These are phyloP conservation scores for Magallana nippona DNA, from an alignment of 2,888 invertebrate species.

Conservation along the genomic window DNA sequence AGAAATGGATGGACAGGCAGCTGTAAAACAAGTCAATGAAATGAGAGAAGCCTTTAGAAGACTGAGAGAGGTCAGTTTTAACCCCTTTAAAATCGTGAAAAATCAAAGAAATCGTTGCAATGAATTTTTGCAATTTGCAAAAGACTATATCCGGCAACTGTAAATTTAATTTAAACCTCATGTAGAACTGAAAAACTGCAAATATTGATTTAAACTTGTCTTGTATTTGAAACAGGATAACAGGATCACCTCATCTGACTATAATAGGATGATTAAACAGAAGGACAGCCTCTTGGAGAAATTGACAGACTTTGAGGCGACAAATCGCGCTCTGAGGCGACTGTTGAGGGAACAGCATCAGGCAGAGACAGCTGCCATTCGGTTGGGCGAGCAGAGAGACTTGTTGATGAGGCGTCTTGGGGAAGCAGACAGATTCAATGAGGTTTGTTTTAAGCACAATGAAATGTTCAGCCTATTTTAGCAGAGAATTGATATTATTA, in stretches of 20 bases:
- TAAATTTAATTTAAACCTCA: too few species aligned
- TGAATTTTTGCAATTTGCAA: too few species aligned
- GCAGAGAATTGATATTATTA: too few species aligned
- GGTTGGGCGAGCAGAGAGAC: conserved; percentile 76
- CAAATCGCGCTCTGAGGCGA: conserved; percentile 74
- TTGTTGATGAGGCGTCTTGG: conserved; percentile 74
- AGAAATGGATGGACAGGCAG: conserved; percentile 79
- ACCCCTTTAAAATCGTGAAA: not conserved
- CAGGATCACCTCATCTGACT: conserved; percentile 66
- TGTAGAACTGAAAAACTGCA: too few species aligned
- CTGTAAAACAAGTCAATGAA: conserved; percentile 74
- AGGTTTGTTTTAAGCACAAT: conserved; percentile 63
- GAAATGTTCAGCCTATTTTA: too few species aligned
- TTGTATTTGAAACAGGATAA: conserved; percentile 63
- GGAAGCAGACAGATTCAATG: conserved; percentile 74
- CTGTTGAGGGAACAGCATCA: conserved; percentile 77
- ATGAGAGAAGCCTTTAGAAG: conserved; percentile 72
- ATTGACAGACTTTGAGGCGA: conserved; percentile 76
- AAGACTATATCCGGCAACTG: too few species aligned
- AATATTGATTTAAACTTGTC: not conserved
- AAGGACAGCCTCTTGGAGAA: conserved; percentile 75
- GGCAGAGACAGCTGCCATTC: conserved; percentile 69
- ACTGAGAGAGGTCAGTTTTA: conserved; percentile 66
- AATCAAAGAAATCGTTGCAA: not conserved
- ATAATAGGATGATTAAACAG: conserved; percentile 70